Evolutionary conservation across 2,113 vertebrate species (phyloP).

Genomic region (Penelope pileata): DNA sequence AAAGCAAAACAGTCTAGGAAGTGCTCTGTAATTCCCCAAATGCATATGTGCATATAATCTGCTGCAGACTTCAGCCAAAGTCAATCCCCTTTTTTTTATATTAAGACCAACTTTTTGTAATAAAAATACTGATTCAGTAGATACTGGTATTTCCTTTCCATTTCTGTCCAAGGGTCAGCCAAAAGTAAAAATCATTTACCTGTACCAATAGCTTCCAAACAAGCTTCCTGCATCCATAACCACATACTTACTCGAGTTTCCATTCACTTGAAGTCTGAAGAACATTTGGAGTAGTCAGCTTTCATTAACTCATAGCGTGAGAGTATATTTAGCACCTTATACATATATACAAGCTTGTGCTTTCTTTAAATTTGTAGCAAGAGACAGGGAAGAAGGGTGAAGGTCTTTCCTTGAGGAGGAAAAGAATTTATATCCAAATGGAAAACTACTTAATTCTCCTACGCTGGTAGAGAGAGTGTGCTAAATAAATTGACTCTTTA

Average conservation of each 20-base stretch:
- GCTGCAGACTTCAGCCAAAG: slow-evolving; percentile 39
- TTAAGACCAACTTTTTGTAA: slow-evolving; percentile 21
- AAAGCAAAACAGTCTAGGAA: slow-evolving; percentile 11
- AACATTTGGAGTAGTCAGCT: slow-evolving; percentile 4
- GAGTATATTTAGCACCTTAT: neutral
- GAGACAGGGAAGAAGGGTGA: neutral
- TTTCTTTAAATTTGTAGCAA: neutral
- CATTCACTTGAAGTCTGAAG: slow-evolving; percentile 8
- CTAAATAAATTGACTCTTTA: neutral
- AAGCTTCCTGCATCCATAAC: slow-evolving; percentile 37
- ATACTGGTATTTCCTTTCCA: slow-evolving; percentile 59
- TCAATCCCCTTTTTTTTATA: slow-evolving; percentile 33
- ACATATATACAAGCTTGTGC: neutral
- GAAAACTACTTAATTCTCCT: slow-evolving; percentile 35
- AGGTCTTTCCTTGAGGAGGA: neutral
- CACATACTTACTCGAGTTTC: slow-evolving; percentile 34
- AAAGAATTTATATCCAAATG: neutral
- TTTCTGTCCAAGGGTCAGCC: slow-evolving; percentile 52
- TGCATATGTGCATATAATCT: neutral
- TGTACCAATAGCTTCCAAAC: slow-evolving; percentile 29
- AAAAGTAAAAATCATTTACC: slow-evolving; percentile 68
- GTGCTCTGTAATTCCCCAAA: slow-evolving; percentile 27
- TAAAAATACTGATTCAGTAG: slow-evolving; percentile 60
- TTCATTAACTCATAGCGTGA: neutral
- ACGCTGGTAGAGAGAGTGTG: neutral